Percentiles rank a stretch among this genome's conserved stretches.
Evolutionary conservation across 2,113 vertebrate species (phyloP).

Genomic region (Naja naja): DNA sequence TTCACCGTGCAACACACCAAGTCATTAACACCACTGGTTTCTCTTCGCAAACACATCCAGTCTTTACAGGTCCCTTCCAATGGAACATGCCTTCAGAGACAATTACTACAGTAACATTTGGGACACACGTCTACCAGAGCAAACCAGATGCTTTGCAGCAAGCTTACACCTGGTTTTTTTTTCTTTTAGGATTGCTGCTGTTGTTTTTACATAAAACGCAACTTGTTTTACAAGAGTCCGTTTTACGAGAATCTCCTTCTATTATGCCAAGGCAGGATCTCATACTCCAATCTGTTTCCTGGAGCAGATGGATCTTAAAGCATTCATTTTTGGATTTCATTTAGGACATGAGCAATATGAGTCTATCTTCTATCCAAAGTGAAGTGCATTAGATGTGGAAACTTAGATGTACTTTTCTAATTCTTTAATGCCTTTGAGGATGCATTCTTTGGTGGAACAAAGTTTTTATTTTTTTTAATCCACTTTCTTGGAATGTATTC

Average conservation of each 20-base stretch:
- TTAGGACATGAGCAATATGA: not conserved
- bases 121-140: not conserved
- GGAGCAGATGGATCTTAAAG: constrained; percentile 1
- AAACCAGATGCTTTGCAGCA: not conserved
- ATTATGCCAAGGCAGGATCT: constrained; percentile 11
- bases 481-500: too few species aligned
- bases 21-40: not conserved
- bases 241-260: constrained; percentile 21
- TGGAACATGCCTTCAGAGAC: not conserved
- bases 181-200: not conserved
- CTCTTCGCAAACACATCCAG: not conserved
- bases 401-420: too few species aligned
- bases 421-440: too few species aligned
- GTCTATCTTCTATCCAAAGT: too few species aligned
- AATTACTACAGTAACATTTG: not conserved
- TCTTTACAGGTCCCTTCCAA: not conserved
- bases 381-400: too few species aligned
- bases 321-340: not conserved
- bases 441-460: too few species aligned
- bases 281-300: constrained; percentile 1
- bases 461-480: too few species aligned
- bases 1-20: not conserved
- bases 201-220: constrained; percentile 20
- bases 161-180: constrained; percentile 1
- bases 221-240: constrained; percentile 36